phyloP scores from a whole-genome alignment of 2,888 invertebrate species.

The Hedya salicella region DNA sequence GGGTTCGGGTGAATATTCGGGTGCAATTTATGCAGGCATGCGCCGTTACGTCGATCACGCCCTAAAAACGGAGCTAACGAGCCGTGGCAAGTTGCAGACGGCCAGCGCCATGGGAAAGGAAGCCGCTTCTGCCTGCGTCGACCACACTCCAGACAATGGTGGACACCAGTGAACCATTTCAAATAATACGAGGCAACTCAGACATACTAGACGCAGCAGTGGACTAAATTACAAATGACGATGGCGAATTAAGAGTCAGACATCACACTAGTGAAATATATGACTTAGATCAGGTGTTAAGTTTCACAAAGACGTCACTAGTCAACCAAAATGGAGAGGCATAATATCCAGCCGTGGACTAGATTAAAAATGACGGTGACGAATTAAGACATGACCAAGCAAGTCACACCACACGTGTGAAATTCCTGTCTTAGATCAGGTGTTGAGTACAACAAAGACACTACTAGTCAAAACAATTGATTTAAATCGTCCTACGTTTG shows the following conservation, averaged over 20 bases:
- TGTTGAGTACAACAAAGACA: conserved; percentile 8
- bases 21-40: conserved; percentile 80
- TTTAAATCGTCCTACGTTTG: conserved; percentile 29
- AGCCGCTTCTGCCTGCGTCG: conserved; percentile 59
- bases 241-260: too few relatives aligned
- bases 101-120: conserved; percentile 73
- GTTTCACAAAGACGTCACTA: too few relatives aligned
- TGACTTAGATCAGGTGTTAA: too few relatives aligned
- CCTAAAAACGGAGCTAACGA: conserved; percentile 79
- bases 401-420: neutral
- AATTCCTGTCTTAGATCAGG: conserved; percentile 13
- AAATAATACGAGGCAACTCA: conserved; percentile 1
- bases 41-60: conserved; percentile 79
- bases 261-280: too few relatives aligned
- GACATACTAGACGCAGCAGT: too few relatives aligned
- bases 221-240: too few relatives aligned
- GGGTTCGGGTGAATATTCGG: conserved; percentile 61
- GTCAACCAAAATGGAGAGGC: too few relatives aligned
- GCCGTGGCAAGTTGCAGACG: conserved; percentile 56
- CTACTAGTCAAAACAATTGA: conserved; percentile 30
- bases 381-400: neutral
- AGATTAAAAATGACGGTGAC: too few relatives aligned
- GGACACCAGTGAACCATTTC: conserved; percentile 34
- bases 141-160: conserved; percentile 58
- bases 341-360: too few relatives aligned